Conservation (phyloP, 2,888 invertebrate species). For the Melangyna quadrimaculata region DNA sequence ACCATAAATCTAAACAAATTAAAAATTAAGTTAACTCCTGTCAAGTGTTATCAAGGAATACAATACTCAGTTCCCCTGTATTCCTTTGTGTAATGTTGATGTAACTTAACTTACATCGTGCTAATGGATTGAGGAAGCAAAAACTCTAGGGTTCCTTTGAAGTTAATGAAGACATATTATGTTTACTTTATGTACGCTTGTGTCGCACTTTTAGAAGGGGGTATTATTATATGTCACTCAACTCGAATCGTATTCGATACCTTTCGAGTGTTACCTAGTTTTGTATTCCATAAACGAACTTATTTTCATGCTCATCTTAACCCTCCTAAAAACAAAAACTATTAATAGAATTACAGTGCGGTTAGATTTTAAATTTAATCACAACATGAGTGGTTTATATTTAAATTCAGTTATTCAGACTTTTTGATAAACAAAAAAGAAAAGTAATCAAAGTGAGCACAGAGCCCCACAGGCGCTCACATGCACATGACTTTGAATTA, state of each 20-base stretch:
- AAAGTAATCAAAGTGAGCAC: background rate
- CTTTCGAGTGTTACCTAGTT: background rate
- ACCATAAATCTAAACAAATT: constrained; percentile 3
- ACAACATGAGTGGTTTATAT: background rate
- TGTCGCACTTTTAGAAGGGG: background rate
- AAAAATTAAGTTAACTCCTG: constrained; percentile 16
- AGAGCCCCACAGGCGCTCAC: background rate
- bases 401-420: background rate
- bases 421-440: background rate
- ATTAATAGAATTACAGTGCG: background rate
- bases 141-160: background rate
- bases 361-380: background rate
- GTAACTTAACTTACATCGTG: background rate
- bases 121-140: constrained; percentile 2
- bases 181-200: background rate
- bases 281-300: background rate
- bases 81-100: background rate
- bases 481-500: constrained; percentile 6
- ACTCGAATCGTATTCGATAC: background rate
- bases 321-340: background rate
- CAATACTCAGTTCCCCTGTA: background rate
- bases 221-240: background rate
- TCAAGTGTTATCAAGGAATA: constrained; percentile 23
- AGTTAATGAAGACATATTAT: constrained; percentile 10
- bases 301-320: background rate